Conservation (phyloP, 1,140 invertebrate species). For the Bacillus rossius region DNA sequence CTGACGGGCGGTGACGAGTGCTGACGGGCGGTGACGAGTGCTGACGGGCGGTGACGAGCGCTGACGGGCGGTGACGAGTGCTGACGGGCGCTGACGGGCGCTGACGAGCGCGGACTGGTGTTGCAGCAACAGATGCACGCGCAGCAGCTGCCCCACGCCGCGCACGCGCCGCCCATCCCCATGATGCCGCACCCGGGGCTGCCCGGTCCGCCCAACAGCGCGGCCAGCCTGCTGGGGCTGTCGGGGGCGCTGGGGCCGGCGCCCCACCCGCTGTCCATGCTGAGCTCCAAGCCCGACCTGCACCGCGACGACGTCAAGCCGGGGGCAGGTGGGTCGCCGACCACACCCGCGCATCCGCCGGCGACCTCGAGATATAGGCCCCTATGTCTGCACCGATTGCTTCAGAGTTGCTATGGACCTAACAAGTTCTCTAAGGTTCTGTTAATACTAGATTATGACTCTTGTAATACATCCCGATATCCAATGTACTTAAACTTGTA, state of each 20-base stretch:
- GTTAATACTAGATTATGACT: too few relatives aligned
- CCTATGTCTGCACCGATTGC: too few relatives aligned
- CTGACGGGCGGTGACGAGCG: too few relatives aligned
- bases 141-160: constrained; percentile 73
- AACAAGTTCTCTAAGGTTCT: too few relatives aligned
- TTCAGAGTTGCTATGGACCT: too few relatives aligned
- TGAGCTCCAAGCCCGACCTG: constrained; percentile 64
- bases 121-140: constrained; percentile 84
- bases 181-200: constrained; percentile 69
- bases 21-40: too few relatives aligned
- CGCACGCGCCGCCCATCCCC: constrained; percentile 61
- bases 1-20: too few relatives aligned
- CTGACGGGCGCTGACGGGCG: background rate
- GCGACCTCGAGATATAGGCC: too few relatives aligned
- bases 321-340: constrained; percentile 8
- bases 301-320: constrained; percentile 61
- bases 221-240: constrained; percentile 50
- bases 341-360: too few relatives aligned
- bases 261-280: constrained; percentile 61
- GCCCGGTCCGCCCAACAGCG: constrained; percentile 47
- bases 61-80: background rate
- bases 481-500: too few relatives aligned
- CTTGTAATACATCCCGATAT: too few relatives aligned
- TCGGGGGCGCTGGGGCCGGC: constrained; percentile 46
- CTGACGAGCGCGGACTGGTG: constrained; percentile 10